Evolutionary conservation across 1,140 invertebrate genomes (phyloP).

Genomic region (Whitmania pigra): DNA sequence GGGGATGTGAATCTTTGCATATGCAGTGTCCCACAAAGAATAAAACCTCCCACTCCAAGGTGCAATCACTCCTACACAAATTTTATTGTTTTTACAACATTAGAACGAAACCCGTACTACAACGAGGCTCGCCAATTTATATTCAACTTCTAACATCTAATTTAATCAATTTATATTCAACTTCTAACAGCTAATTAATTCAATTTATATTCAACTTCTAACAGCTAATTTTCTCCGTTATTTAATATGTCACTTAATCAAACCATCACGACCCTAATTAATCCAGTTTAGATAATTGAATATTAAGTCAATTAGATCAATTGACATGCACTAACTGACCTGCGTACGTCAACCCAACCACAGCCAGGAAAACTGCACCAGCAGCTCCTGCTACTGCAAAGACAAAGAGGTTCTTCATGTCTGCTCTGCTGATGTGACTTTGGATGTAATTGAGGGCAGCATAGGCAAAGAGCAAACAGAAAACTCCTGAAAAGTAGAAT

Average conservation of each 20-base stretch:
- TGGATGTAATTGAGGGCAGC: constrained; percentile 77
- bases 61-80: constrained; percentile 54
- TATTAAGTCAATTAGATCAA: neutral
- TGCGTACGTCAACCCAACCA: constrained; percentile 78
- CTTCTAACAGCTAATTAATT: no score
- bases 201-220: no score
- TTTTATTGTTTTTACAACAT: no score
- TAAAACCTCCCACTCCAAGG: constrained; percentile 99
- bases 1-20: constrained; percentile 98
- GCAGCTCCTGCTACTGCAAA: constrained; percentile 62
- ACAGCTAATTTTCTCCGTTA: no score
- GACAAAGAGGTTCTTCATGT: constrained; percentile 81
- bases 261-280: no score
- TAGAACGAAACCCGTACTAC: no score
- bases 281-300: no score
- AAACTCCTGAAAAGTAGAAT: constrained; percentile 61
- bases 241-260: no score
- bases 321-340: constrained; percentile 34
- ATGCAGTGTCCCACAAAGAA: constrained; percentile 97
- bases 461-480: constrained; percentile 74
- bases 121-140: no score
- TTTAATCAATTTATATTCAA: no score
- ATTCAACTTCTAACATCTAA: no score
- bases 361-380: constrained; percentile 65
- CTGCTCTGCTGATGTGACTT: constrained; percentile 70